Base-by-base conservation (phyloP, 1,140 invertebrate genomes). In the Archivesica marissinica region DNA sequence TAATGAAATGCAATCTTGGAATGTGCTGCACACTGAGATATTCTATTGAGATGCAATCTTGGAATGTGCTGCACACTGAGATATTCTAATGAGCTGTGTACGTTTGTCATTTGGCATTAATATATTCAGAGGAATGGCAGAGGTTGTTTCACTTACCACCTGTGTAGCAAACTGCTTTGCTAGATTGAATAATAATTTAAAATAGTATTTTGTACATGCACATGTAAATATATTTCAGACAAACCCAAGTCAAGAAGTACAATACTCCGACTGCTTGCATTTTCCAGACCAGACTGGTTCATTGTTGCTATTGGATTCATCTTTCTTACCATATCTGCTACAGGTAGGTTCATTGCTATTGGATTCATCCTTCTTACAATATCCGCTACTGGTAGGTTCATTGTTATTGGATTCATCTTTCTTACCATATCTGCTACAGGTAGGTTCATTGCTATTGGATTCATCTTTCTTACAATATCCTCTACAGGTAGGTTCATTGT, bases 321-420 rank as follows among this genome's bases (percentile, higher is more conserved):
- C 28, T 87, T 87, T 39, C 80, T 87, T 0, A 64, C 64, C 6
- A 4, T 79, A 6, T 70, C 86, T 9, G 70, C 86, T 25, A 47
- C 56, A 61, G 86, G 86, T 87, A 52, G 41, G 68, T 38, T 11
- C n/a, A 39, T 87, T 20, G 35, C 56, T 11, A 38, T 54, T 35
- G 86, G 59, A 7, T 87, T 87, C 35, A 54, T 77, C 28, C 85
- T 87, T 39, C 80, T 87, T 0, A 64, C 64, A 17, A 4, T 79
- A 6, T 70, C 86, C 2, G 70, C 86, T 25, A 47, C 56, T 47
- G 86, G 86, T 87, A 52, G 41, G n/a, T 59, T 84, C 23, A 39
- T 87, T 20, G 35, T 54, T 11, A 38, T 54, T 35, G 86, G 59
- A 7, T 87, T 87, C 35, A 54, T 77, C 28, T 87, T 87, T 39